phyloP scores from a whole-genome alignment of 2,797 vertebrate genomes.

The Poecilia picta region DNA sequence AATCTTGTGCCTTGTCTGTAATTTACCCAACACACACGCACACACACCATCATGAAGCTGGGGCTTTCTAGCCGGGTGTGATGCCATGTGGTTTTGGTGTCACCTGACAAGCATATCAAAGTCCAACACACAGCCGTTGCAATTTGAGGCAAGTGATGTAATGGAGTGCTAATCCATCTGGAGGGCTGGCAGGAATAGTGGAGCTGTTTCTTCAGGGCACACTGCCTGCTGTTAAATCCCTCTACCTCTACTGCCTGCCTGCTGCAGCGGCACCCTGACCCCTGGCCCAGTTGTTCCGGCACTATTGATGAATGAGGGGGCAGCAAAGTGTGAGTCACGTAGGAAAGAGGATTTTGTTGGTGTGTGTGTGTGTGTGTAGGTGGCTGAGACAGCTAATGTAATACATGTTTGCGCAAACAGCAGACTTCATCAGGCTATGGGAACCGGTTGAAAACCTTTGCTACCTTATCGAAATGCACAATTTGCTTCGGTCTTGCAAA shows the following conservation, averaged over 20 bases:
- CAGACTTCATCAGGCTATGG: neutral
- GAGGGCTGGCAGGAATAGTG: slow-evolving; percentile 33
- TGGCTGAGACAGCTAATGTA: slow-evolving; percentile 26
- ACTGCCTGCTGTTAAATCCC: slow-evolving; percentile 65
- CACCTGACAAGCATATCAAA: slow-evolving; percentile 59
- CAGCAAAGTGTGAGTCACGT: slow-evolving; percentile 55
- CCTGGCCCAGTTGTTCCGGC: slow-evolving; percentile 62
- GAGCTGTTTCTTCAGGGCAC: slow-evolving; percentile 61
- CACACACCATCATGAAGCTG: slow-evolving; percentile 19
- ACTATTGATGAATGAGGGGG: slow-evolving; percentile 74
- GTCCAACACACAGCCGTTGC: slow-evolving; percentile 32
- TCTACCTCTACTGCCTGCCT: slow-evolving; percentile 50
- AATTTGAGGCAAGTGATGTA: slow-evolving; percentile 50
- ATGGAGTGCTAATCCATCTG: slow-evolving; percentile 62
- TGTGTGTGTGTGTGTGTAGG: slow-evolving; percentile 37
- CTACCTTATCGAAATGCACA: neutral
- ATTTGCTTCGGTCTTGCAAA: neutral
- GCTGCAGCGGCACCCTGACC: slow-evolving; percentile 62
- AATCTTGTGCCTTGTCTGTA: slow-evolving; percentile 38
- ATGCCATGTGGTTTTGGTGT: slow-evolving; percentile 53
- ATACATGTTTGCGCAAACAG: neutral
- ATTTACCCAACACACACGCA: slow-evolving; percentile 30
- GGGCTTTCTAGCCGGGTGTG: slow-evolving; percentile 30
- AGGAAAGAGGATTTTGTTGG: slow-evolving; percentile 27
- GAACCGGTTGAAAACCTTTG: neutral